phyloP scores from a whole-genome alignment of 2,113 vertebrate species.

The Acanthisitta chloris region DNA sequence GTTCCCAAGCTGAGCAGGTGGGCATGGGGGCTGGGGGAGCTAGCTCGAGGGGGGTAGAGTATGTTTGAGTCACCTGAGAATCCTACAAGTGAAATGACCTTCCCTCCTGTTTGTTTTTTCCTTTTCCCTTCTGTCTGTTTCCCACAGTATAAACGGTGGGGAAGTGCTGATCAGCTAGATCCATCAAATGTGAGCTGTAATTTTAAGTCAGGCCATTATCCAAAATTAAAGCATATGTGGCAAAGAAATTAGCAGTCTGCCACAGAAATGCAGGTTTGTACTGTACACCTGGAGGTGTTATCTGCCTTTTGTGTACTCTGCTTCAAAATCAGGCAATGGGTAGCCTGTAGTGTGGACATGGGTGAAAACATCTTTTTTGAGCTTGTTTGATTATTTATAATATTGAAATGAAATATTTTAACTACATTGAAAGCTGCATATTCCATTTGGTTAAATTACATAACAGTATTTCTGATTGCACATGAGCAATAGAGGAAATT shows the following conservation, averaged over 20 bases:
- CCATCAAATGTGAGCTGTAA: background rate
- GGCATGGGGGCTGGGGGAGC: no score
- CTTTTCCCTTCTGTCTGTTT: background rate
- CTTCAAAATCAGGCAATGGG: background rate
- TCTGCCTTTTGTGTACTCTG: background rate
- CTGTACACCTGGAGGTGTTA: background rate
- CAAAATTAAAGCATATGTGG: background rate
- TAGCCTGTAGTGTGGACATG: background rate
- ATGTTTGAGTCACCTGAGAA: background rate
- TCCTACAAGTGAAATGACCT: background rate
- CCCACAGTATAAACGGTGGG: background rate
- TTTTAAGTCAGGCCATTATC: background rate
- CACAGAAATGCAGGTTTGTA: background rate
- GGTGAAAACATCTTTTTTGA: background rate
- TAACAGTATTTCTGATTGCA: background rate
- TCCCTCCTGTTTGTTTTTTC: background rate
- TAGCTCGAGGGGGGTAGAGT: accelerated
- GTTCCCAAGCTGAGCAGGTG: background rate
- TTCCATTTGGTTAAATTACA: background rate
- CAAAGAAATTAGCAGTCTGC: background rate
- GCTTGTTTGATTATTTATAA: background rate
- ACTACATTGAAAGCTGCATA: background rate
- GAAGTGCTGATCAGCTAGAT: background rate
- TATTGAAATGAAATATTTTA: background rate
- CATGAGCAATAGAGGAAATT: background rate